Evolutionary conservation across 2,113 vertebrate species (phyloP), one percentile per base, ranked within the genome.

Genomic region (Laticauda colubrina): DNA sequence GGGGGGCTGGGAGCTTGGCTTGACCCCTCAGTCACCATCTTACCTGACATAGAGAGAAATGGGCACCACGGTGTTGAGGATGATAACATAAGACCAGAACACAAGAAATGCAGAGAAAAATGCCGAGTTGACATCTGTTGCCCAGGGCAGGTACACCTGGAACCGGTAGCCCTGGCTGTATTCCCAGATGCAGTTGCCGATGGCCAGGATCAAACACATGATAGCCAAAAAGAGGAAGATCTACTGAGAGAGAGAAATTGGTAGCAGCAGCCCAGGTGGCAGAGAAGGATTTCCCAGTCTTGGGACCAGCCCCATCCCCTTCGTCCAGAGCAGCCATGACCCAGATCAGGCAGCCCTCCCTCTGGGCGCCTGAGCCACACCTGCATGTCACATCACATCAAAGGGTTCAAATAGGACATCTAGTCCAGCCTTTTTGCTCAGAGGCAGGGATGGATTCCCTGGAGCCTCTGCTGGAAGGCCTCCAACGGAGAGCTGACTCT

Each of bases 1-100:
- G 5, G 14, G 15, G 2, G n/a, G 51, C 10, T 51, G 51, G n/a
- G n/a, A 75, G 10, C 14, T 24, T 15, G 29, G 3, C 15, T 56
- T 23, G 39, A 29, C 10, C 21, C 24, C 39, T n/a, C 24, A 5
- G 12, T 0, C 3, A 11, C 21, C 12, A 7, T 9, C 75, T 0
- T 96, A 98, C 99, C 99, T 99, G 97, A 99, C 98, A 0, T 99
- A 99, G 92, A 99, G 99, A 0, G 99, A 99, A 95, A 99, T 99
- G n/a, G 99, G 99, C 92, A 99, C 99, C 96, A 99, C 96, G 0
- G 99, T 99, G 97, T 99, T 99, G 93, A 99, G 98, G 94, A 99
- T 98, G 94, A 99, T 99, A 97, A 99, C 97, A 0, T 99, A 99
- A 18, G 99, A 99, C 98, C 98, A 99, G 97, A 99, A 99, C 94